Evolutionary conservation across 2,797 vertebrate genomes (phyloP), one percentile per base, ranked within the genome.

Genomic region (Clarias platycephalus): DNA sequence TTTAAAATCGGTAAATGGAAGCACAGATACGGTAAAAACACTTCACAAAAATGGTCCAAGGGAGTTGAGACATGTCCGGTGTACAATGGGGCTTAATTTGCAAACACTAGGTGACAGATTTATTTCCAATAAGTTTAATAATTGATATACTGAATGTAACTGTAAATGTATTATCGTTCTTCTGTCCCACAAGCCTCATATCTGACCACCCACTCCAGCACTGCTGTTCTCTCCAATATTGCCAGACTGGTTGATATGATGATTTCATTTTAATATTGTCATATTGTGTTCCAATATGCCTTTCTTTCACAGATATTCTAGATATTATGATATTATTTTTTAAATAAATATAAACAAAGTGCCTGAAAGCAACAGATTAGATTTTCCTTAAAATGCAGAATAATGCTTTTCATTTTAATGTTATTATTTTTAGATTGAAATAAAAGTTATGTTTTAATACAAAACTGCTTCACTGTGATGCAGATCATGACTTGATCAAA

Each of bases 1-100:
- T 79, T 64, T 79, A 64, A 8, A 64, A 62, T 13, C 12, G 60
- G 57, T 60, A 34, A 77, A 77, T 77, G 0, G 37, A 77, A 77
- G 44, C 58, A 37, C 22, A 10, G 37, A 63, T 18, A 57, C 8
- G 10, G 60, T 10, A 68, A 26, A 57, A 63, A 79, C 4, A 3
- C 60, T 20, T 4, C 31, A 60, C 55, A 22, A 74, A 76, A 58
- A 55, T 24, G 26, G 57, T 55, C 57, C 53, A 34, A 10, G 6
- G 74, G 18, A 34, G 34, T 24, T 78, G 24, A 78, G 76, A 8
- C 58, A n/a, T 62, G 24, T 62, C 57, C 0, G 24, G 31, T 63
- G 34, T 63, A 16, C n/a, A 79, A 79, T 58, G 13, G 13, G 57
- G 12, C 5, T n/a, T 78, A 24, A 62, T 37, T 22, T 62, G 34